Percentiles rank a stretch among this genome's conserved stretches.
phyloP scores from a whole-genome alignment of 1,140 invertebrate genomes.

The Arctopsyche grandis region DNA sequence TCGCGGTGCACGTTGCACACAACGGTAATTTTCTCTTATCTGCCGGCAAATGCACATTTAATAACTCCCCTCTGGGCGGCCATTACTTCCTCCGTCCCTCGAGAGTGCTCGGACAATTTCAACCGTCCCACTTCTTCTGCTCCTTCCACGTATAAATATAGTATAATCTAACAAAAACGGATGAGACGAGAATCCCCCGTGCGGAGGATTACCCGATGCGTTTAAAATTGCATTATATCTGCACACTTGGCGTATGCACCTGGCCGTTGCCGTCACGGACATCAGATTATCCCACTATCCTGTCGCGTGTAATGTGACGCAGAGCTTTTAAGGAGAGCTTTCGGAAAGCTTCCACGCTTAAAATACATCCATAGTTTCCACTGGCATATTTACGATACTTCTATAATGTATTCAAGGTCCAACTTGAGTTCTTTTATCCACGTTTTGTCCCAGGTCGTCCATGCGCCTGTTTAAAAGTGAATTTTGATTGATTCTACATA shows the following conservation, averaged over 20 bases:
- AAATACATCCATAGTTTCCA: too few species aligned
- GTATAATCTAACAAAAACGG: not conserved
- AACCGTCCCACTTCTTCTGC: not conserved
- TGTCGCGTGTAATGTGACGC: not conserved
- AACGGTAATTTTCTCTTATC: conserved; percentile 42
- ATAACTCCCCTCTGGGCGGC: conserved; percentile 46
- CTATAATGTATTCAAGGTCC: too few species aligned
- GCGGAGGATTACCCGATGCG: not conserved
- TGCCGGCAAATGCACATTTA: conserved; percentile 45
- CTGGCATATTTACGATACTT: too few species aligned
- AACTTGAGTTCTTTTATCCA: too few species aligned
- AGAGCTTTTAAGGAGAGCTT: not conserved
- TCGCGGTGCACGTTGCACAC: conserved; percentile 20
- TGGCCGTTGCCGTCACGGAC: not conserved
- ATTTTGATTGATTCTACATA: too few species aligned
- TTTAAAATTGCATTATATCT: conserved; percentile 5
- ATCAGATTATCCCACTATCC: not conserved
- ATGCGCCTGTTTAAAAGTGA: too few species aligned
- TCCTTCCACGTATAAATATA: not conserved
- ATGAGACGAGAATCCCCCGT: not conserved
- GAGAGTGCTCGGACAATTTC: not conserved
- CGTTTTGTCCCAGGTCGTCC: too few species aligned
- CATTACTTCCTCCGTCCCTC: conserved; percentile 35
- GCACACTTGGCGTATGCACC: not conserved
- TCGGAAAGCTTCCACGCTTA: not conserved